Percentiles rank a stretch among this genome's conserved stretches.
Evolutionary conservation across 2,113 vertebrate species (phyloP).

Genomic region (Gavialis gangeticus): DNA sequence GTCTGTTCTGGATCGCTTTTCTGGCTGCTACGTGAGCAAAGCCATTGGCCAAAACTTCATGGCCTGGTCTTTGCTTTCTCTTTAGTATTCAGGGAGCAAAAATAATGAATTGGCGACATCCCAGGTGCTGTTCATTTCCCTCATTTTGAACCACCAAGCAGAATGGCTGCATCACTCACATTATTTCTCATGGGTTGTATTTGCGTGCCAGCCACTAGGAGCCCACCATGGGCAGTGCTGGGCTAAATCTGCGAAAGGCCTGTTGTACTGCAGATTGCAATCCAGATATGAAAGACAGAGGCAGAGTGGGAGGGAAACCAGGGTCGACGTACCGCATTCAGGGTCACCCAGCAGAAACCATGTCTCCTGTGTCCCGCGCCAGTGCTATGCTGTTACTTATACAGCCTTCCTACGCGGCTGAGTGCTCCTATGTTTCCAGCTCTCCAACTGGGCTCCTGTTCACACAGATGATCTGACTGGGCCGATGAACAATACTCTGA

Average conservation of each 20-base stretch:
- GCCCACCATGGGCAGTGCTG: fast-evolving
- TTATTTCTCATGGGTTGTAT: background rate
- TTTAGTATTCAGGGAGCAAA: background rate
- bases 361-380: background rate
- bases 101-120: background rate
- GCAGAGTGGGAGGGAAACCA: background rate
- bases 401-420: background rate
- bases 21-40: slow-evolving; percentile 1
- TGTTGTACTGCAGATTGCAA: background rate
- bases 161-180: background rate
- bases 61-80: background rate
- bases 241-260: background rate
- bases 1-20: background rate
- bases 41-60: background rate
- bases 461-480: background rate
- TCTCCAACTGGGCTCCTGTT: background rate
- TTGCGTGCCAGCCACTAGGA: fast-evolving
- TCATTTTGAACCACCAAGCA: background rate
- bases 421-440: fast-evolving
- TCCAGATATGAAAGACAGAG: background rate
- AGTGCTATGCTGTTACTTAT: background rate
- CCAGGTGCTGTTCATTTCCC: background rate
- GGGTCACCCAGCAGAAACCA: background rate
- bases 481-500: background rate
- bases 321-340: background rate